A percentile compares a stretch with the other conserved stretches of the same genome.
These are phyloP conservation scores for Tetramorium parvispinum DNA, from an alignment of 1,140 invertebrate genomes.

Conservation along the genomic window DNA sequence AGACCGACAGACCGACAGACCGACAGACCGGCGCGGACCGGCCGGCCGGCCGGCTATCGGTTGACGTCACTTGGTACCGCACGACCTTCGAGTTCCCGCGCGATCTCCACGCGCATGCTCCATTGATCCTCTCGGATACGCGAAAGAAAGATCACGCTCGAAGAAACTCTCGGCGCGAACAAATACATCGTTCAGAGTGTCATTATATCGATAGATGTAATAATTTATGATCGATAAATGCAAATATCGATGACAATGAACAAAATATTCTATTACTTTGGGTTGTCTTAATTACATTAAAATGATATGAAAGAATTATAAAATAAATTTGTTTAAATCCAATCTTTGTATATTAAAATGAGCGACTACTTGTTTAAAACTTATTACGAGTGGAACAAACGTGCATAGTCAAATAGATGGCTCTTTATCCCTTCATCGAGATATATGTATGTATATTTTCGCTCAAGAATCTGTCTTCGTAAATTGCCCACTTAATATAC, in stretches of 20 bases:
- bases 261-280: too few species aligned
- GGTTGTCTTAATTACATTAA: not conserved
- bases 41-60: slow-evolving; percentile 68
- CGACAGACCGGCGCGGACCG: slow-evolving; percentile 44
- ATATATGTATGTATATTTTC: not conserved
- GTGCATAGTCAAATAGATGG: too few species aligned
- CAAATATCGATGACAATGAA: not conserved
- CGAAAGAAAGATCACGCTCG: slow-evolving; percentile 20
- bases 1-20: slow-evolving; percentile 44
- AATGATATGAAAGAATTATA: not conserved
- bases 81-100: slow-evolving; percentile 81
- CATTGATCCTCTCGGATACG: slow-evolving; percentile 49
- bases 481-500: slow-evolving; percentile 28
- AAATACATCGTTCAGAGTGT: not conserved
- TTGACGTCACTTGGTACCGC: slow-evolving; percentile 72
- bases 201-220: not conserved
- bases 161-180: slow-evolving; percentile 4
- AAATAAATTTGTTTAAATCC: not conserved
- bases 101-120: slow-evolving; percentile 76
- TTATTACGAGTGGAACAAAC: not conserved
- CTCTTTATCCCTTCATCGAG: not conserved
- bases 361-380: not conserved
- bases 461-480: not conserved
- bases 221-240: not conserved
- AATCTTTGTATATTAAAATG: not conserved